Conservation (phyloP, 1,140 invertebrate genomes). For the Oppia nitens region DNA sequence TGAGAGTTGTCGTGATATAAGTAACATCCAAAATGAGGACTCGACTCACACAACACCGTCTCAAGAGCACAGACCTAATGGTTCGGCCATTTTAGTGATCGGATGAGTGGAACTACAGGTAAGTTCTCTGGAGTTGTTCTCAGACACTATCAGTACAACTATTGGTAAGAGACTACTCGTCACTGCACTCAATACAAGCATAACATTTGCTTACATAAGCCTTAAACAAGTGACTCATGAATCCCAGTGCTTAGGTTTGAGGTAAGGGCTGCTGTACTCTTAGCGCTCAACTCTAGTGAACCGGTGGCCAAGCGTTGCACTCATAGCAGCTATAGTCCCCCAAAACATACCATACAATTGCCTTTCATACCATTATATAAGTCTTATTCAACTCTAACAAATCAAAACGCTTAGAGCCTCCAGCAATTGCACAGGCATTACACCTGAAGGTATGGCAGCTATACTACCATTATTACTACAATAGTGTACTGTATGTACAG, state of each 20-base stretch:
- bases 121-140: neutral
- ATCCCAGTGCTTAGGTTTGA: too few relatives aligned
- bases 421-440: too few relatives aligned
- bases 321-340: neutral
- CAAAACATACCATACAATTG: too few relatives aligned
- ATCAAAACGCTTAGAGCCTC: neutral
- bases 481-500: too few relatives aligned
- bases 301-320: neutral
- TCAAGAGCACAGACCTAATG: neutral
- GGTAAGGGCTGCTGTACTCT: too few relatives aligned
- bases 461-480: too few relatives aligned
- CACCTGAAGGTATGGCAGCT: too few relatives aligned
- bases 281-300: neutral
- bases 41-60: too few relatives aligned
- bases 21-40: neutral
- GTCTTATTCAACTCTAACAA: neutral
- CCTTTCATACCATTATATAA: too few relatives aligned
- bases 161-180: neutral
- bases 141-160: neutral
- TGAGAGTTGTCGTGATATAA: neutral
- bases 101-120: neutral
- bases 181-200: neutral
- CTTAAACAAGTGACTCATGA: too few relatives aligned
- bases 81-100: neutral
- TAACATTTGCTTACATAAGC: too few relatives aligned